Evolutionary conservation across 2,113 vertebrate genomes (phyloP).

Genomic region (Ciconia stormi): DNA sequence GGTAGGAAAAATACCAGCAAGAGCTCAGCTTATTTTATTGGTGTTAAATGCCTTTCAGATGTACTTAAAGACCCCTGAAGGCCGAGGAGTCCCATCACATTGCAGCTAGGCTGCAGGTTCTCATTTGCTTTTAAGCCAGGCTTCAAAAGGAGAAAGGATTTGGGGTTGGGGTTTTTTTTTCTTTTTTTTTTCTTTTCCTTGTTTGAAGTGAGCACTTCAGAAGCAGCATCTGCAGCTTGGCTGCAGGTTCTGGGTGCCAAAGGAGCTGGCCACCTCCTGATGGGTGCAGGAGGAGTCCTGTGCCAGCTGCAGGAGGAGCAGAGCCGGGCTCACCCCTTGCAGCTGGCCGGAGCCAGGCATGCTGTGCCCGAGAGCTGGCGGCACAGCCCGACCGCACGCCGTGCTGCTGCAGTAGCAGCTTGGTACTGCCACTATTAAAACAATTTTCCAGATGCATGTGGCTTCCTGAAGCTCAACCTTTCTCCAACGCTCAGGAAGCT

Average conservation of each 20-base stretch:
- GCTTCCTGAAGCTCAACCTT: background rate
- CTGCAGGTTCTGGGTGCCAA: background rate
- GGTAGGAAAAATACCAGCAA: background rate
- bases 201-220: slow-evolving; percentile 46
- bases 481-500: background rate
- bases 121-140: slow-evolving; percentile 52
- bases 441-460: background rate
- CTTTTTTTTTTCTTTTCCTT: background rate
- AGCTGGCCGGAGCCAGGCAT: rapidly evolving
- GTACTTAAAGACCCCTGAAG: slow-evolving; percentile 28
- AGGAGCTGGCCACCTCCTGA: background rate
- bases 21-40: slow-evolving; percentile 32
- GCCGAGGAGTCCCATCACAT: background rate
- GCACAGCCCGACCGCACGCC: rapidly evolving
- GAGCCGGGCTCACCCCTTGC: background rate
- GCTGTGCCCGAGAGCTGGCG: rapidly evolving
- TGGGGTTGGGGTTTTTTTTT: background rate
- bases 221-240: slow-evolving; percentile 4
- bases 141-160: slow-evolving; percentile 49
- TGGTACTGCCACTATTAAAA: background rate
- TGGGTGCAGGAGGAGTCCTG: background rate
- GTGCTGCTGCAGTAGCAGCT: background rate
- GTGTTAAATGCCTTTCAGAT: slow-evolving; percentile 64
- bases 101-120: slow-evolving; percentile 41
- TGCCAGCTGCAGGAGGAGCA: background rate